phyloP scores from a whole-genome alignment of 23 tunicate genomes.

The Ciona savignyi region DNA sequence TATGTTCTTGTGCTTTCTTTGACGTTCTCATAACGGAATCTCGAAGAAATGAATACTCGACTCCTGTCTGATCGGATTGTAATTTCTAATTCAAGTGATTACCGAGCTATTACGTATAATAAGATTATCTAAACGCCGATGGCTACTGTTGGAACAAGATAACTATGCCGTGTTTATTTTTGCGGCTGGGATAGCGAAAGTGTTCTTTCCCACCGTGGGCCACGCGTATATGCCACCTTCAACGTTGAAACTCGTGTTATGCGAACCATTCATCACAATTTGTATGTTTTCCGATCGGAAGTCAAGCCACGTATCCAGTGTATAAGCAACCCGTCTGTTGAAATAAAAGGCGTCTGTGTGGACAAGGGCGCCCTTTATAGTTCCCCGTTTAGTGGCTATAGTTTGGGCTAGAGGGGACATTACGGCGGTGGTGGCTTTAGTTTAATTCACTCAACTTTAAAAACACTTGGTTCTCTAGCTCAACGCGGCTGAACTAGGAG shows the following conservation, averaged over 20 bases:
- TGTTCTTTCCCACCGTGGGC: not conserved
- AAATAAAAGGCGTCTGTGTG: too few species aligned
- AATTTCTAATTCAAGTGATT: not conserved
- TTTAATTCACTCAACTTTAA: not conserved
- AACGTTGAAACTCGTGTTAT: too few species aligned
- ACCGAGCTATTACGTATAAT: not conserved
- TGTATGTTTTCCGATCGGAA: not conserved
- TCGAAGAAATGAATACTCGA: too few species aligned
- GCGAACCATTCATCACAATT: too few species aligned
- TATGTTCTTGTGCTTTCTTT: too few species aligned
- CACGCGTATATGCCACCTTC: too few species aligned
- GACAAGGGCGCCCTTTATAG: too few species aligned
- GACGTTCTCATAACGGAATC: too few species aligned
- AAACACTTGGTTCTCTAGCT: not conserved
- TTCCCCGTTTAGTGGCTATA: too few species aligned
- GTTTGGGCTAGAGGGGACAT: not conserved
- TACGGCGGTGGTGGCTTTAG: not conserved
- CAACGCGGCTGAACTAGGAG: not conserved
- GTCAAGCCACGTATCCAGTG: not conserved
- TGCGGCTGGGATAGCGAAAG: not conserved
- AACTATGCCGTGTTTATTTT: too few species aligned
- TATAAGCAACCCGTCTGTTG: too few species aligned
- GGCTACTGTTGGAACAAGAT: not conserved
- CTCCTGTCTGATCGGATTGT: not conserved
- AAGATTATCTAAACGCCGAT: not conserved